A percentile compares a stretch with the other conserved stretches of the same genome.
Evolutionary conservation across 2,113 vertebrate species (phyloP).

Genomic region (Eleginops maclovinus): DNA sequence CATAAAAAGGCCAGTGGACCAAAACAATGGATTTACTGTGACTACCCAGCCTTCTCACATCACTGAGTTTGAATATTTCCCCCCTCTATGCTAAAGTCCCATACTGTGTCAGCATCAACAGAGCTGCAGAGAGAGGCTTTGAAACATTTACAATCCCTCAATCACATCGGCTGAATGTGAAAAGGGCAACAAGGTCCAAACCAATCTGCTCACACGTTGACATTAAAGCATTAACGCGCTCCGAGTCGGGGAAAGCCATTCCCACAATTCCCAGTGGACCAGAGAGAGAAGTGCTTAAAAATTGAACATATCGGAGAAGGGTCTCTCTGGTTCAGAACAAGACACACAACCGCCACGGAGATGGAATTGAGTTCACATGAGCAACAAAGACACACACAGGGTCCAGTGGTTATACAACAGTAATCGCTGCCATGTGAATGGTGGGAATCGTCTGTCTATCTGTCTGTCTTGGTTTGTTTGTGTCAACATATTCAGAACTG

Average conservation of each 20-base stretch:
- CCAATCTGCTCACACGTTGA: conserved; percentile 37
- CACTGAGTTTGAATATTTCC: not conserved
- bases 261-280: conserved; percentile 45
- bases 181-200: conserved; percentile 48
- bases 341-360: conserved; percentile 21
- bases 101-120: not conserved
- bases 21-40: conserved; percentile 6
- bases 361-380: conserved; percentile 15
- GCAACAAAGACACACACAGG: conserved; percentile 14
- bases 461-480: not conserved
- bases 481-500: conserved; percentile 5
- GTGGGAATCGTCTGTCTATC: not conserved
- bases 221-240: conserved; percentile 19
- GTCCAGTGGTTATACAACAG: conserved; percentile 27
- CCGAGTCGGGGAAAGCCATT: conserved; percentile 27
- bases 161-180: conserved; percentile 10
- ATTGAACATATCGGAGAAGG: conserved; percentile 30
- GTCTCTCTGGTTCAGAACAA: conserved; percentile 21
- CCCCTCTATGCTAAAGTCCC: not conserved
- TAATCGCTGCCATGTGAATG: conserved; percentile 31
- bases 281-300: conserved; percentile 25
- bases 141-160: conserved; percentile 21
- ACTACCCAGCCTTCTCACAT: conserved; percentile 11
- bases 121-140: not conserved
- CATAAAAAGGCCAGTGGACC: conserved; percentile 15